These are phyloP conservation scores for Sweltsa coloradensis DNA, from an alignment of 1,140 invertebrate genomes.

Conservation along the genomic window DNA sequence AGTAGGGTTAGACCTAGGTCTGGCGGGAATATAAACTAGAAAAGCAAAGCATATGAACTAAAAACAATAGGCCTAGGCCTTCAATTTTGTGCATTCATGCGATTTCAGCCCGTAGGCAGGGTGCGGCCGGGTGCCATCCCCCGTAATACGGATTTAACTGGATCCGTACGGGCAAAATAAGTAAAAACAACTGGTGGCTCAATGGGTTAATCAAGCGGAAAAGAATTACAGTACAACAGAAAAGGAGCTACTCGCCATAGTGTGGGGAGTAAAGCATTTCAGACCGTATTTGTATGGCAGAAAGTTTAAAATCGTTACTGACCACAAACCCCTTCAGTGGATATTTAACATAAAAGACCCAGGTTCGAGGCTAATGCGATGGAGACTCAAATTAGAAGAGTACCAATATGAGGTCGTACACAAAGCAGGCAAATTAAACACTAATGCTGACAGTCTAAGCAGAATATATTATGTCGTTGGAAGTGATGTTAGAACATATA, in stretches of 20 bases:
- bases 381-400: slow-evolving; percentile 35
- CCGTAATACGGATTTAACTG: too few relatives aligned
- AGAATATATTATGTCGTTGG: too few relatives aligned
- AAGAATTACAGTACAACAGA: slow-evolving; percentile 30
- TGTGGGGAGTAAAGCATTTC: slow-evolving; percentile 33
- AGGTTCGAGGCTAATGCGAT: slow-evolving; percentile 32
- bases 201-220: slow-evolving; percentile 23
- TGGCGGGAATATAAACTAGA: too few relatives aligned
- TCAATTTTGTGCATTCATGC: too few relatives aligned
- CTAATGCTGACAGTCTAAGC: slow-evolving; percentile 24
- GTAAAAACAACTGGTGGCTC: too few relatives aligned
- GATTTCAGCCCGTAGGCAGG: too few relatives aligned
- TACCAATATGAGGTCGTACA: slow-evolving; percentile 32
- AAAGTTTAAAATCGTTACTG: slow-evolving; percentile 34
- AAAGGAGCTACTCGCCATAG: slow-evolving; percentile 37
- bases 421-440: slow-evolving; percentile 25
- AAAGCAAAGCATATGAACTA: too few relatives aligned
- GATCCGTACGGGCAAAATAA: too few relatives aligned
- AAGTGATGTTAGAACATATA: too few relatives aligned
- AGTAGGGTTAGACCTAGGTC: too few relatives aligned
- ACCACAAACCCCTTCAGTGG: slow-evolving; percentile 36
- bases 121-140: too few relatives aligned
- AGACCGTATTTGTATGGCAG: slow-evolving; percentile 31
- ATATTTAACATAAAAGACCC: slow-evolving; percentile 32
- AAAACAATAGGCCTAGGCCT: too few relatives aligned